phyloP scores from a whole-genome alignment of 2,113 vertebrate genomes.

The Caranx ignobilis region DNA sequence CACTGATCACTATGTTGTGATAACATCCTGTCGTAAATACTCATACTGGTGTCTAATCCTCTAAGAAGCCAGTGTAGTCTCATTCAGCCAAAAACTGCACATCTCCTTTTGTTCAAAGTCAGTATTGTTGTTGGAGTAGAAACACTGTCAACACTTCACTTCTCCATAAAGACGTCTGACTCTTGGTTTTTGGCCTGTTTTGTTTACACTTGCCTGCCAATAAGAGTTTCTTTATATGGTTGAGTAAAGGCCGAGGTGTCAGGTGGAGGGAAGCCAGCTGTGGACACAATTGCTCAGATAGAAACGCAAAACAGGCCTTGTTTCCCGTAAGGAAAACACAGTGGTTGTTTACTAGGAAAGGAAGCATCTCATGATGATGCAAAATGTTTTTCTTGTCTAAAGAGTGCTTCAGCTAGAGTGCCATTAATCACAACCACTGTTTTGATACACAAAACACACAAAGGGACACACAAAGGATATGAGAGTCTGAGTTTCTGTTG shows the following conservation, averaged over 20 bases:
- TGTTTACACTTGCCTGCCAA: slow-evolving; percentile 1
- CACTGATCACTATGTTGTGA: slow-evolving; percentile 22
- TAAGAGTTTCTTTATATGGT: background rate
- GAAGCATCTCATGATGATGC: slow-evolving; percentile 33
- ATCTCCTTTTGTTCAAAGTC: background rate
- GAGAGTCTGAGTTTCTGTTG: background rate
- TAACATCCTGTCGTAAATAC: slow-evolving; percentile 10
- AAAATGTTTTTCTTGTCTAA: slow-evolving; percentile 19
- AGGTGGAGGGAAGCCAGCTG: slow-evolving; percentile 58
- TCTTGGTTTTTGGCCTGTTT: background rate
- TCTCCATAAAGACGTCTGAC: too few species aligned
- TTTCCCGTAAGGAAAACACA: slow-evolving; percentile 47
- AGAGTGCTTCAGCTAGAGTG: too few species aligned
- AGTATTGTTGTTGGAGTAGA: background rate
- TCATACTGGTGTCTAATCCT: background rate
- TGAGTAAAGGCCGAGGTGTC: slow-evolving; percentile 34
- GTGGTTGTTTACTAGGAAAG: slow-evolving; percentile 29
- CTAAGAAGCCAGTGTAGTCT: background rate
- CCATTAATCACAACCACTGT: too few species aligned
- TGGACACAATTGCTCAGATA: slow-evolving; percentile 45
- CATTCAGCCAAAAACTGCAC: background rate
- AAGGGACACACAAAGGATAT: background rate
- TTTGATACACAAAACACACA: background rate
- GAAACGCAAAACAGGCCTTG: slow-evolving; percentile 44
- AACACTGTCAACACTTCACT: slow-evolving; percentile 8